Conservation (phyloP, 2,113 vertebrate species). For the Hippoglossus stenolepis region DNA sequence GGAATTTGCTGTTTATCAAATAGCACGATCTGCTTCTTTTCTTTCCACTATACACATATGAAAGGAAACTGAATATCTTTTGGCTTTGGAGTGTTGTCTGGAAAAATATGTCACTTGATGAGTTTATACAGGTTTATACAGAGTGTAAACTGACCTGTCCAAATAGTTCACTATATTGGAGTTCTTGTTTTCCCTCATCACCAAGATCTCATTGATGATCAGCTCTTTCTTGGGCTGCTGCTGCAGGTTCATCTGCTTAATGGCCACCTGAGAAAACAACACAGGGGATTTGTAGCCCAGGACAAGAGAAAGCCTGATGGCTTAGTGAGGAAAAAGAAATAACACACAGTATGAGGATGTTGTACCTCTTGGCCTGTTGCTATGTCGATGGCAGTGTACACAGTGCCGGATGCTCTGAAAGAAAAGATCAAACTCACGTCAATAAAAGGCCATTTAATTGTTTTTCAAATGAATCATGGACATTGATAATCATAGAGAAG, state of each 20-base stretch:
- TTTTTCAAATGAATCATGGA: too few relatives aligned
- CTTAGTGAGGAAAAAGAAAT: background rate
- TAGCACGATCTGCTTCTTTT: background rate
- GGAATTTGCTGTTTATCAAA: too few relatives aligned
- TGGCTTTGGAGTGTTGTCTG: background rate
- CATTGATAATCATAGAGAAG: background rate
- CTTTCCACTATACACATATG: background rate
- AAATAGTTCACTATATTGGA: constrained; percentile 99
- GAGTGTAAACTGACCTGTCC: constrained; percentile 89
- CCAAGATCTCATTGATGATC: constrained; percentile 99
- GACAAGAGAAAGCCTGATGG: background rate
- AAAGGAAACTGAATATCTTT: background rate
- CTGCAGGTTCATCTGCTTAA: constrained; percentile 99
- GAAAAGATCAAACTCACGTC: constrained; percentile 48
- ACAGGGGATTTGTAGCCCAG: constrained; percentile 10
- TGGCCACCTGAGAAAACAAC: constrained; percentile 90
- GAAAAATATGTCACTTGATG: background rate
- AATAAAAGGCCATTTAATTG: too few relatives aligned
- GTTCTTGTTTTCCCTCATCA: constrained; percentile 99
- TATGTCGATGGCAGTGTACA: constrained; percentile 98
- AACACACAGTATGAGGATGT: constrained; percentile 1
- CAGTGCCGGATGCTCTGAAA: constrained; percentile 94
- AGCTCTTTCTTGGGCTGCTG: constrained; percentile 99
- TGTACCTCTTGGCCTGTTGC: constrained; percentile 96
- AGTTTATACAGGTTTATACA: too few relatives aligned